Percentiles rank a stretch among this genome's conserved stretches.
phyloP scores from a whole-genome alignment of 2,888 invertebrate genomes.

The Mythimna impura region DNA sequence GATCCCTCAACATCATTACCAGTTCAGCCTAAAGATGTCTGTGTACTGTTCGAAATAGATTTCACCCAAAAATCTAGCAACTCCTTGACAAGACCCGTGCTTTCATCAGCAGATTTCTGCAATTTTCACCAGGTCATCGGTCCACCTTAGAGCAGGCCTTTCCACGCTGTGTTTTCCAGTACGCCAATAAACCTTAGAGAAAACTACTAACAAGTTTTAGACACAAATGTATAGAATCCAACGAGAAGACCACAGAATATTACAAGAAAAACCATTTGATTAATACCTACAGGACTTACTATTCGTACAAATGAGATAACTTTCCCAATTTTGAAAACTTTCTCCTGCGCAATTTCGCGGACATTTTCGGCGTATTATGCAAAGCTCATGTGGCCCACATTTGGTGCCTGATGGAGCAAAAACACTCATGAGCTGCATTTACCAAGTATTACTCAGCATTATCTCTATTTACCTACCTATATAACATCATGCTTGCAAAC shows the following conservation, averaged over 20 bases:
- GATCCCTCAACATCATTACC: too few species aligned
- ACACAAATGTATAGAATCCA: constrained; percentile 1
- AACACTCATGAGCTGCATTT: constrained; percentile 45
- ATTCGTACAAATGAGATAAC: constrained; percentile 60
- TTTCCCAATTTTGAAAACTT: constrained; percentile 66
- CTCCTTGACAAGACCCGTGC: too few species aligned
- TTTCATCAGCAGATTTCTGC: too few species aligned
- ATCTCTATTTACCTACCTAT: constrained; percentile 8
- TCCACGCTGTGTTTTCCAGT: too few species aligned
- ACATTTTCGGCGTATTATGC: constrained; percentile 58
- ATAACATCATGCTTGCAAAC: background rate
- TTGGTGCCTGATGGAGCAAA: constrained; percentile 62
- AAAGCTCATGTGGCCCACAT: constrained; percentile 55
- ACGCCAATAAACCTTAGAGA: too few species aligned
- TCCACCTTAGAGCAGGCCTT: too few species aligned
- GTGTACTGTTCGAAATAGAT: too few species aligned
- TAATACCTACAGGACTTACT: constrained; percentile 52
- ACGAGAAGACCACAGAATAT: background rate
- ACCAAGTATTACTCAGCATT: constrained; percentile 27
- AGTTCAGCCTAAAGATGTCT: too few species aligned
- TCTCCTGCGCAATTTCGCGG: constrained; percentile 48
- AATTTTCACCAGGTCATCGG: too few species aligned
- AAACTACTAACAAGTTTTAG: background rate
- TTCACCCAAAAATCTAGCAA: too few species aligned
- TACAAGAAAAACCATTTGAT: constrained; percentile 41